phyloP scores from a whole-genome alignment of 2,113 vertebrate genomes.

The Drymodes brunneopygia region DNA sequence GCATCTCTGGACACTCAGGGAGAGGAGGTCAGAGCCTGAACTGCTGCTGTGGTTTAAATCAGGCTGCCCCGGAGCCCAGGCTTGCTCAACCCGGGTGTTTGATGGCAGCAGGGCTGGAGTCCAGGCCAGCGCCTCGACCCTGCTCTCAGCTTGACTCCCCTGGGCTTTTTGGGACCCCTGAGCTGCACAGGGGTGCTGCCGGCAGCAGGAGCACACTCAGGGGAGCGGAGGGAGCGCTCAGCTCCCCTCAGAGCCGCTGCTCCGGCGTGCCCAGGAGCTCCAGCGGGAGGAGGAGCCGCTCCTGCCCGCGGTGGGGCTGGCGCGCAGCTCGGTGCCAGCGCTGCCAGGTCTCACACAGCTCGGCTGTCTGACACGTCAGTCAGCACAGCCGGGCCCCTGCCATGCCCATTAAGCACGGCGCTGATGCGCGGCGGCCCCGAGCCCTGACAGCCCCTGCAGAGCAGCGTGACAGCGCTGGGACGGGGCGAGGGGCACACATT shows the following conservation, averaged over 20 bases:
- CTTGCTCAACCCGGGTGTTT: too few species aligned
- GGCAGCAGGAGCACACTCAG: neutral
- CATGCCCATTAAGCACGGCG: neutral
- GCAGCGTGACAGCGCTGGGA: neutral
- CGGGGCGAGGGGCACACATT: neutral
- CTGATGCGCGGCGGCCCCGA: neutral
- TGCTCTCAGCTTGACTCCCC: neutral
- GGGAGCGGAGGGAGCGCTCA: fast-evolving
- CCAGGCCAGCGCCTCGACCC: fast-evolving
- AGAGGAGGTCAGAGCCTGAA: neutral
- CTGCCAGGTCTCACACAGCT: conserved; percentile 36
- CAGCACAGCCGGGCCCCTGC: conserved; percentile 10
- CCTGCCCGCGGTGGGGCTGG: neutral
- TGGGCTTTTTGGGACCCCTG: too few species aligned
- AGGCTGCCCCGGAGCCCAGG: neutral
- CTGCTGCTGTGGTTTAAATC: neutral
- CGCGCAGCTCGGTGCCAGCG: fast-evolving
- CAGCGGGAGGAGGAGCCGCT: neutral
- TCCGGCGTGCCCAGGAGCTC: fast-evolving
- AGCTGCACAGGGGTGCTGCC: neutral
- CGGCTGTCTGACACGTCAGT: neutral
- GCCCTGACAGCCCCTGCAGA: conserved; percentile 7
- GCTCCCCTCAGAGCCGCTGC: fast-evolving
- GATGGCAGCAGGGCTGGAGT: neutral
- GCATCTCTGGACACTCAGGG: neutral